Base-by-base conservation (phyloP, 2,797 vertebrate genomes). In the Cossypha niveicapilla region DNA sequence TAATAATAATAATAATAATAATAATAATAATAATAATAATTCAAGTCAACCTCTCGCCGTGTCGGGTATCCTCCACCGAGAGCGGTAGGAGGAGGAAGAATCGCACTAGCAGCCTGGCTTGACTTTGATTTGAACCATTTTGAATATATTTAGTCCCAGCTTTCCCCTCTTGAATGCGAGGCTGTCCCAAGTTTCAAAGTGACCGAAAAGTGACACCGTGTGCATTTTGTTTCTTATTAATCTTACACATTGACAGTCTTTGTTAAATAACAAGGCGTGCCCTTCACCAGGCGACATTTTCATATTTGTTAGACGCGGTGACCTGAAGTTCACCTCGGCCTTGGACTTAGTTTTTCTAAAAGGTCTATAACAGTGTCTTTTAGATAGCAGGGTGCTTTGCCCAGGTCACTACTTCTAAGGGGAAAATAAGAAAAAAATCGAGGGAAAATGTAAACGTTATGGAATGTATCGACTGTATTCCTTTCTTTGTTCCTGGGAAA, bases 241-340 rank as follows among this genome's bases (percentile, higher is more conserved):
- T 99, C 99, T 99, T 99, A 97, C 97, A 98, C 98, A 99, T 99
- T 99, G 99, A 99, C 99, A 99, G 98, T 99, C 99, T 99, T 99
- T 99, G 99, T 99, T 99, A 99, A 99, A 99, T 99, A 99, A 99
- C 99, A 98, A 99, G 99, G 98, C 99, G 98, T 98, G 98, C 98
- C 98, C 98, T 98, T 98, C 98, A 98, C 98, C 98, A 98, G 98
- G 98, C 98, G 98, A 99, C 99, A 99, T 99, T 99, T 99, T 99
- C 99, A 99, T 99, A 99, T 99, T 98, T 99, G 98, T 99, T 99
- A 99, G 99, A 99, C 99, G 98, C 98, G 96, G 97, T 99, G 99
- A 99, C 99, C 99, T 98, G 98, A 98, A 98, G 98, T 99, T 99
- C 99, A 99, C 99, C 99, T 99, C 99, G 98, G 98, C 98, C 99